Conservation (phyloP, 1,140 invertebrate species). For the Nylanderia fulva region DNA sequence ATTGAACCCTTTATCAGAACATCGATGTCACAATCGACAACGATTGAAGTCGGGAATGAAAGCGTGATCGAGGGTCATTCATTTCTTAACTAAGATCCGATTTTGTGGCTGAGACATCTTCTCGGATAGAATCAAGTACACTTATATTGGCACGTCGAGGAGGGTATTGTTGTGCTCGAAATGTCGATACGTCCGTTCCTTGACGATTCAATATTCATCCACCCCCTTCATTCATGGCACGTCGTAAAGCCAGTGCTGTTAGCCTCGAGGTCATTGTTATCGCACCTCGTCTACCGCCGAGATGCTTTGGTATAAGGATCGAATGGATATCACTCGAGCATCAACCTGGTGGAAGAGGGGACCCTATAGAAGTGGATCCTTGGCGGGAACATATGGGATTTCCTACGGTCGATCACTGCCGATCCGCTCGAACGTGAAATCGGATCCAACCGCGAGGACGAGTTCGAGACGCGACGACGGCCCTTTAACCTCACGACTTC, state of each 20-base stretch:
- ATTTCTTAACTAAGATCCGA: slow-evolving; percentile 18
- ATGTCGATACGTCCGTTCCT: slow-evolving; percentile 54
- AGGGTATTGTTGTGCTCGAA: slow-evolving; percentile 35
- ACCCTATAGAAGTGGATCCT: slow-evolving; percentile 66
- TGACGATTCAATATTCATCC: slow-evolving; percentile 47
- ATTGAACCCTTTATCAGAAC: neutral
- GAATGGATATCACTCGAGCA: slow-evolving; percentile 54
- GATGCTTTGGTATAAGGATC: neutral
- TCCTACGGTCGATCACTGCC: slow-evolving; percentile 67
- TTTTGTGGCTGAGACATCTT: slow-evolving; percentile 18
- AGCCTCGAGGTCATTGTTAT: slow-evolving; percentile 55
- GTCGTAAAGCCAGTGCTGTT: slow-evolving; percentile 39
- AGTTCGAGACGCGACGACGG: slow-evolving; percentile 46
- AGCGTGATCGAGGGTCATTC: slow-evolving; percentile 49
- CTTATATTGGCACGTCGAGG: neutral
- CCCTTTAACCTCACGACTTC: slow-evolving; percentile 22
- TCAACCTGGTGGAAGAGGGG: slow-evolving; percentile 28
- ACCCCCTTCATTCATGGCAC: neutral
- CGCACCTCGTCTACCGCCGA: neutral
- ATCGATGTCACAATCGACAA: slow-evolving; percentile 22
- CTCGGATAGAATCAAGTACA: slow-evolving; percentile 22
- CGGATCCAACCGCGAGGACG: slow-evolving; percentile 71
- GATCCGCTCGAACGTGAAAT: slow-evolving; percentile 74
- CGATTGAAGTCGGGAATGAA: neutral
- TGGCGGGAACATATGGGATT: slow-evolving; percentile 74